These are phyloP conservation scores for Ormyrus rosae DNA, from an alignment of 2,888 invertebrate genomes.

Conservation along the genomic window DNA sequence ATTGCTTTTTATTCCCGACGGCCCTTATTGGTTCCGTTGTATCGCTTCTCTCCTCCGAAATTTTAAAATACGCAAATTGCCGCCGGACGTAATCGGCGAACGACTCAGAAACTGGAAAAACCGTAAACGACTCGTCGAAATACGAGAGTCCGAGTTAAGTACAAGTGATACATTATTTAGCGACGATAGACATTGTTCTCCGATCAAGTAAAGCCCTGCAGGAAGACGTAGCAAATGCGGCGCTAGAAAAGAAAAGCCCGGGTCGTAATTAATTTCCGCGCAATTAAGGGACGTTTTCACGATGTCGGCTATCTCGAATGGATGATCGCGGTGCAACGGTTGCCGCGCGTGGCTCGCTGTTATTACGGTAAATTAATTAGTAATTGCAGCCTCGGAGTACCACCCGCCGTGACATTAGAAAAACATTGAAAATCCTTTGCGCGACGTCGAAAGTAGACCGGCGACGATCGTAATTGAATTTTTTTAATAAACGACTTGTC, in stretches of 20 bases:
- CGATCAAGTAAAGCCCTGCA: no score
- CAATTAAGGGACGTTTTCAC: conserved; percentile 69
- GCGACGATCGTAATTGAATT: conserved; percentile 22
- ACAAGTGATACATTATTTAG: no score
- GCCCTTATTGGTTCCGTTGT: no score
- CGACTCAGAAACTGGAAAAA: no score
- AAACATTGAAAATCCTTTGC: conserved; percentile 35
- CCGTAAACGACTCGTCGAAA: no score
- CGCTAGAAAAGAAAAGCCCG: background rate
- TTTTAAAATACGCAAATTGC: no score
- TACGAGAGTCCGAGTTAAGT: no score
- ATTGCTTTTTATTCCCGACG: background rate
- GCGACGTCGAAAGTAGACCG: conserved; percentile 23
- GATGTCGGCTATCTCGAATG: conserved; percentile 65
- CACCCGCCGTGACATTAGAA: conserved; percentile 37
- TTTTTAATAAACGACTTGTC: conserved; percentile 17
- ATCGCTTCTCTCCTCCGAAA: no score
- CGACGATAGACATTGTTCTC: no score
- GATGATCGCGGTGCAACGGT: conserved; percentile 64
- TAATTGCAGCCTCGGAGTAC: conserved; percentile 39
- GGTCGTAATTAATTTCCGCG: conserved; percentile 69
- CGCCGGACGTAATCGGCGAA: no score
- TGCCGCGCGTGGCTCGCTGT: conserved; percentile 27
- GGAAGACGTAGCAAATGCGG: no score
- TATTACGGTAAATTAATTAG: conserved; percentile 56